A percentile compares a stretch with the other conserved stretches of the same genome.
phyloP scores from a whole-genome alignment of 2,113 vertebrate species.

The Sapayoa aenigma region DNA sequence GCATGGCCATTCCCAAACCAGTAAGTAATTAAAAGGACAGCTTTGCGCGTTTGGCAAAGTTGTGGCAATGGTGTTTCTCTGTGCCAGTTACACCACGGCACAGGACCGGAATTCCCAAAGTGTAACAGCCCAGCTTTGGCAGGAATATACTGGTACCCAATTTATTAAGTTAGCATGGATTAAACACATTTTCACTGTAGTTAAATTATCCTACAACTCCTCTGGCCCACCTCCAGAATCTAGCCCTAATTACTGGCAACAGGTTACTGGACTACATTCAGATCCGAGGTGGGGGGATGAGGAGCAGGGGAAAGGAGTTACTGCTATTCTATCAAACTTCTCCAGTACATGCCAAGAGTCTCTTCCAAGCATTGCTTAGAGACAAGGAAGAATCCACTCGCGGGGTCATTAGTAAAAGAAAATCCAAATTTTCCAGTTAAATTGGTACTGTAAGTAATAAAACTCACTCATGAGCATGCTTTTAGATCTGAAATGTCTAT shows the following conservation, averaged over 20 bases:
- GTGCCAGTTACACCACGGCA: not conserved
- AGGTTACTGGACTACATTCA: not conserved
- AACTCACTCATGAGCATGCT: not conserved
- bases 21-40: not conserved
- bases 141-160: not conserved
- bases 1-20: not conserved
- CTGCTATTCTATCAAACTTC: not conserved
- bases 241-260: not conserved
- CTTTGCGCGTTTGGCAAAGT: not conserved
- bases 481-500: not conserved
- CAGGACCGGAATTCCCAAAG: not conserved
- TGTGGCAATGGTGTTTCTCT: not conserved
- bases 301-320: not conserved
- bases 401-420: not conserved
- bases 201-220: not conserved
- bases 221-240: not conserved
- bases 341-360: not conserved
- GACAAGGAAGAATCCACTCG: not conserved
- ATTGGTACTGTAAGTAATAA: not conserved
- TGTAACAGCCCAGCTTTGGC: not conserved
- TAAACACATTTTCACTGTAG: not conserved
- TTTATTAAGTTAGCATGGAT: not conserved
- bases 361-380: not conserved
- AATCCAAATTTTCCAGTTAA: not conserved
- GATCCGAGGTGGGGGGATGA: accelerated